Percentiles rank a stretch among this genome's conserved stretches.
These are phyloP conservation scores for Aricia artaxerxes DNA, from an alignment of 2,888 invertebrate genomes.

Conservation along the genomic window DNA sequence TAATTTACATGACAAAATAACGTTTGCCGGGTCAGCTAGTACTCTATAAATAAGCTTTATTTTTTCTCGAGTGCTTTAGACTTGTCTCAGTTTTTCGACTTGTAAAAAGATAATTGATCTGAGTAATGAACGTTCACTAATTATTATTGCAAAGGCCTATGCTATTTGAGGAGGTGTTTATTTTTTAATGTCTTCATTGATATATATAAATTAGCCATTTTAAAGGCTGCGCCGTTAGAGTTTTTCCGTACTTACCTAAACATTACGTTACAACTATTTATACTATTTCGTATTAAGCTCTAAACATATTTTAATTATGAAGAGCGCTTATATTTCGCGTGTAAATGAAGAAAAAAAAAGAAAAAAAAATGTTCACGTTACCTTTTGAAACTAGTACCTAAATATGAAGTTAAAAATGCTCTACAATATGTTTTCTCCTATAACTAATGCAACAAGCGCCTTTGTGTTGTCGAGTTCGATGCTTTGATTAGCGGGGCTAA, in stretches of 20 bases:
- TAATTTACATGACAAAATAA: too few species aligned
- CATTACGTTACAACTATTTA: too few species aligned
- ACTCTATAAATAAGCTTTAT: background rate
- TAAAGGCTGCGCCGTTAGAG: background rate
- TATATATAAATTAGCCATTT: background rate
- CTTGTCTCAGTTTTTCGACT: background rate
- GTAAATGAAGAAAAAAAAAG: too few species aligned
- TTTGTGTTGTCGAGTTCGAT: background rate
- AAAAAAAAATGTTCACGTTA: too few species aligned
- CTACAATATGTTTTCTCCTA: background rate
- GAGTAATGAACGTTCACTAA: background rate
- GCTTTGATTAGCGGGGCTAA: background rate
- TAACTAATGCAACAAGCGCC: background rate
- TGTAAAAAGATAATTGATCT: background rate
- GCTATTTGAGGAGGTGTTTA: background rate
- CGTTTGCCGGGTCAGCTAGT: too few species aligned
- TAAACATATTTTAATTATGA: too few species aligned
- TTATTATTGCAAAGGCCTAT: background rate
- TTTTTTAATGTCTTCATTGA: background rate
- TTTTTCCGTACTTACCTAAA: background rate
- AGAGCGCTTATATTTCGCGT: too few species aligned
- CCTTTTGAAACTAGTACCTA: too few species aligned
- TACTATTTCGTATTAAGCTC: too few species aligned
- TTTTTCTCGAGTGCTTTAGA: too few species aligned
- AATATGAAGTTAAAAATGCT: background rate